These are phyloP conservation scores for Oceanites oceanicus DNA, from an alignment of 2,113 vertebrate genomes.

Conservation along the genomic window DNA sequence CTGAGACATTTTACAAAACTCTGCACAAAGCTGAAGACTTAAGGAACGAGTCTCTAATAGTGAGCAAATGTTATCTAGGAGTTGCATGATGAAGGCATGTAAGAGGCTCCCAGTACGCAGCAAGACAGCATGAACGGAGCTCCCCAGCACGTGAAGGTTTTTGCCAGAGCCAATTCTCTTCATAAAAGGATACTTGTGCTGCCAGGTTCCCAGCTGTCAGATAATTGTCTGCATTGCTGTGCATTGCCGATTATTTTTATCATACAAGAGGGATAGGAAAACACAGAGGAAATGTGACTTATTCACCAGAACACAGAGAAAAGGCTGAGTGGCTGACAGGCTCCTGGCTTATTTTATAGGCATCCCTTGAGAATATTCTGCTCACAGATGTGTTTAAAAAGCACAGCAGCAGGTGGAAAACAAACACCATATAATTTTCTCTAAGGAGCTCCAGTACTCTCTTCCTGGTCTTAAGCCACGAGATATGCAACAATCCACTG, in stretches of 20 bases:
- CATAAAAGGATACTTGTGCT: background rate
- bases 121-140: background rate
- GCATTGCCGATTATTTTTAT: conserved; percentile 11
- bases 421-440: conserved; percentile 11
- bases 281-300: background rate
- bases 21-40: background rate
- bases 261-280: background rate
- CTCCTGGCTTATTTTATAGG: conserved; percentile 1
- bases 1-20: background rate
- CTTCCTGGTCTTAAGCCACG: background rate
- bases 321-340: conserved; percentile 3
- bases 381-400: conserved; percentile 35
- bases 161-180: background rate
- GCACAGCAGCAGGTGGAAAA: conserved; percentile 29
- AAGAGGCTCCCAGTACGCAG: background rate
- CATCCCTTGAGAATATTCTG: background rate
- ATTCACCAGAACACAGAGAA: background rate
- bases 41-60: background rate
- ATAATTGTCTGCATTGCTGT: background rate
- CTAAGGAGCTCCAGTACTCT: background rate
- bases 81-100: background rate
- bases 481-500: background rate
- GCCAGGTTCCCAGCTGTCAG: background rate
- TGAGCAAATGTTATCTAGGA: background rate
- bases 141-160: background rate